Evolutionary conservation across 2,797 vertebrate species (phyloP).

Genomic region (Phalanger gymnotis): DNA sequence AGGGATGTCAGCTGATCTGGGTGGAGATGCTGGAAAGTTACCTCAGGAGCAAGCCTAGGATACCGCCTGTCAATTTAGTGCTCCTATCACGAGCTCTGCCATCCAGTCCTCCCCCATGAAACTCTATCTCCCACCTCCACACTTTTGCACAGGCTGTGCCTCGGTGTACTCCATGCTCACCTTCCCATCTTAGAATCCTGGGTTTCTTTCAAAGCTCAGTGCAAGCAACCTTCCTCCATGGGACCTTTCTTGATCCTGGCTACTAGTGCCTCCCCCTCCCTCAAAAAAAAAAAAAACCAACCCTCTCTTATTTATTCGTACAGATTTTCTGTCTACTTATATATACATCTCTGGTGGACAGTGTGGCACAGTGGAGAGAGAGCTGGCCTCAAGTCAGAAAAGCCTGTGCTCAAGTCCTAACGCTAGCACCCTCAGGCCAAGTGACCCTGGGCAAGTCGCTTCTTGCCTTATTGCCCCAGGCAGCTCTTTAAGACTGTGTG

Average conservation of each 20-base stretch:
- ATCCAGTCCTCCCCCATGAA: not conserved
- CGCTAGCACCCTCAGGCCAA: not conserved
- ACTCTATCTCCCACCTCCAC: not conserved
- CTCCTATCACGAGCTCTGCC: too few species aligned
- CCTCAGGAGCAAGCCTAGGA: not conserved
- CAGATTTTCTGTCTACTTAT: not conserved
- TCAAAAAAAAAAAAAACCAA: too few species aligned
- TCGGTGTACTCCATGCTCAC: not conserved
- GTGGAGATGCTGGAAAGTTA: not conserved
- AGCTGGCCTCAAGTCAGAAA: not conserved
- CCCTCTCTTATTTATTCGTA: not conserved
- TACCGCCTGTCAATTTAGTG: not conserved
- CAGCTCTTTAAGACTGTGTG: not conserved
- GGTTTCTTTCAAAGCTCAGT: not conserved
- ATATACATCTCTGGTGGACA: not conserved
- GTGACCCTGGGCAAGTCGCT: too few species aligned
- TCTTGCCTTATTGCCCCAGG: not conserved
- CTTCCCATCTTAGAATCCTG: not conserved
- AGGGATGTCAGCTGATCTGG: not conserved
- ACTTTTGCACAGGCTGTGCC: not conserved
- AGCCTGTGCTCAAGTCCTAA: not conserved
- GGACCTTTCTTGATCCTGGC: not conserved
- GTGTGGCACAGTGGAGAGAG: not conserved
- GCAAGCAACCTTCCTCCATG: not conserved
- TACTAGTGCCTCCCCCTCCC: too few species aligned